A percentile compares a stretch with the other conserved stretches of the same genome.
Conservation (phyloP, 2,797 vertebrate species). For the Apogon hyalosoma region DNA sequence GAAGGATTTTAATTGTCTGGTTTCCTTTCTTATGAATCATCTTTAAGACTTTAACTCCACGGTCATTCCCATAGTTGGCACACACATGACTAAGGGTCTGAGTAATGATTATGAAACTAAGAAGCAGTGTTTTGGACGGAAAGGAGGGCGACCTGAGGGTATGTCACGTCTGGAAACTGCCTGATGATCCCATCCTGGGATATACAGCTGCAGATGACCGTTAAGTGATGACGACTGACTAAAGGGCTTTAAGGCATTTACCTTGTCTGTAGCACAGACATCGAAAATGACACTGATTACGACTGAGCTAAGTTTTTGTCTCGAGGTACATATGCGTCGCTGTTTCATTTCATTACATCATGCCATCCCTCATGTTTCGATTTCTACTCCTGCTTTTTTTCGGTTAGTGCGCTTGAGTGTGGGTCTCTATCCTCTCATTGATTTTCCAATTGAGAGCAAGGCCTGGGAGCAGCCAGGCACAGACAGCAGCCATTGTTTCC, state of each 20-base stretch:
- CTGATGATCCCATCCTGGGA: slow-evolving; percentile 26
- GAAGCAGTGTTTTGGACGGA: slow-evolving; percentile 33
- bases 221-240: slow-evolving; percentile 26
- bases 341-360: slow-evolving; percentile 74
- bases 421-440: slow-evolving; percentile 67
- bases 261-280: slow-evolving; percentile 9
- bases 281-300: slow-evolving; percentile 61
- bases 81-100: slow-evolving; percentile 55
- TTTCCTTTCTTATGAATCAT: slow-evolving; percentile 55
- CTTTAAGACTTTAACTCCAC: slow-evolving; percentile 26
- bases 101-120: slow-evolving; percentile 53
- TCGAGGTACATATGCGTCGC: slow-evolving; percentile 48
- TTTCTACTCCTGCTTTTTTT: slow-evolving; percentile 68
- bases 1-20: slow-evolving; percentile 23
- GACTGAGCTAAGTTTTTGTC: slow-evolving; percentile 49
- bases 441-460: slow-evolving; percentile 68
- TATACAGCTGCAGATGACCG: slow-evolving; percentile 36
- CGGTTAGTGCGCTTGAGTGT: slow-evolving; percentile 51
- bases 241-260: slow-evolving; percentile 15
- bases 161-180: slow-evolving; percentile 64
- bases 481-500: slow-evolving; percentile 75
- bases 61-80: slow-evolving; percentile 27
- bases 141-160: slow-evolving; percentile 32
- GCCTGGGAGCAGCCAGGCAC: slow-evolving; percentile 48
- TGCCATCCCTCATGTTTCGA: slow-evolving; percentile 59